Conservation (phyloP, 2,113 vertebrate species). For the Galbula dea region DNA sequence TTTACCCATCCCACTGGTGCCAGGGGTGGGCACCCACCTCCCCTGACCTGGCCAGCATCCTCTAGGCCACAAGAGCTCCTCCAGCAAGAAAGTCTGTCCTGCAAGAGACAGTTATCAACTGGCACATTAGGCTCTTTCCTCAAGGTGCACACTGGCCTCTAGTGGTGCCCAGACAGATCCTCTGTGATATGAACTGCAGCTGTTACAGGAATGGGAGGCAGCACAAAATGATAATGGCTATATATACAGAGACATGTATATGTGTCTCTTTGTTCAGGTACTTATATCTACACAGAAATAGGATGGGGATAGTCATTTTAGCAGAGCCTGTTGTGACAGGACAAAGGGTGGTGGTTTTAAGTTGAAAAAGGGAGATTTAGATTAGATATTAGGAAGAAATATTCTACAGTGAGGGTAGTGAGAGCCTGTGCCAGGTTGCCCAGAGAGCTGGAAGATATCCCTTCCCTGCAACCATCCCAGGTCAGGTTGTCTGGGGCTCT, state of each 20-base stretch:
- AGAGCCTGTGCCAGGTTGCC: background rate
- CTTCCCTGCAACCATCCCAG: background rate
- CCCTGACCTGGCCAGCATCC: background rate
- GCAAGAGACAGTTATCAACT: background rate
- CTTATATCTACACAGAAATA: background rate
- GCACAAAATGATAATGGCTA: background rate
- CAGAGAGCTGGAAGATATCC: background rate
- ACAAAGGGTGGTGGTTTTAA: background rate
- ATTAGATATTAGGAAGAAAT: background rate
- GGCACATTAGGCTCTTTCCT: background rate
- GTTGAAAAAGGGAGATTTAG: background rate
- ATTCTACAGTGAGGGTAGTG: background rate
- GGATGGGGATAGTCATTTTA: background rate
- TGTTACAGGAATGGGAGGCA: background rate
- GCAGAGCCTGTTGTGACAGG: background rate
- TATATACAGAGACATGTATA: too few relatives aligned
- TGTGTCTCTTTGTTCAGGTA: background rate
- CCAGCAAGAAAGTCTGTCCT: background rate
- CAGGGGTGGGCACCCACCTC: background rate
- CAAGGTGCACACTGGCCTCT: slow-evolving; percentile 59
- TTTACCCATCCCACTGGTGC: background rate
- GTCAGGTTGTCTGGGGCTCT: background rate
- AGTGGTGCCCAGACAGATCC: slow-evolving; percentile 13
- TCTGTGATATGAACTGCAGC: background rate
- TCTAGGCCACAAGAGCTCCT: background rate